Conservation (phyloP, 1,140 invertebrate genomes). For the Paraescarpia echinospica region DNA sequence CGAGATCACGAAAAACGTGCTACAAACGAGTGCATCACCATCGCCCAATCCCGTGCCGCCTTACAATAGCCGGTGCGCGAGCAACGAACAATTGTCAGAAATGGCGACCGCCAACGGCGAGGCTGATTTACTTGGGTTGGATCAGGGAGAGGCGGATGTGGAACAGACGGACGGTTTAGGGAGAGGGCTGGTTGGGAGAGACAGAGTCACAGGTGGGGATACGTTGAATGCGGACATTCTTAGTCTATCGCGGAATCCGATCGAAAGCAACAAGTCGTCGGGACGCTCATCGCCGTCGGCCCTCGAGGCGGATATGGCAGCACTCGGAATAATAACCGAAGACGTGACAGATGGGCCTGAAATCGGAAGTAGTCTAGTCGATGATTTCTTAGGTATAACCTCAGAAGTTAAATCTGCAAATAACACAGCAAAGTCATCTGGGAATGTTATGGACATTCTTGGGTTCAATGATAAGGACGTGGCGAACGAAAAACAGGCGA, state of each 20-base stretch:
- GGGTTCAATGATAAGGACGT: neutral
- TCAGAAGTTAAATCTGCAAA: neutral
- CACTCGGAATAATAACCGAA: neutral
- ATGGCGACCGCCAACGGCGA: slow-evolving; percentile 23
- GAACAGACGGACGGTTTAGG: neutral
- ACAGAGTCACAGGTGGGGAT: neutral
- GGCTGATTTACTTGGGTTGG: slow-evolving; percentile 42
- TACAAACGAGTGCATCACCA: slow-evolving; percentile 28
- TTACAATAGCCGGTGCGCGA: slow-evolving; percentile 28
- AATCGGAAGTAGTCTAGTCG: slow-evolving; percentile 42
- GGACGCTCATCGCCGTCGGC: neutral
- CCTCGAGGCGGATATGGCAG: neutral
- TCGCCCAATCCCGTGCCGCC: slow-evolving; percentile 31
- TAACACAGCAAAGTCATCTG: neutral
- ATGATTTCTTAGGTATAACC: slow-evolving; percentile 38
- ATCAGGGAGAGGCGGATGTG: slow-evolving; percentile 17
- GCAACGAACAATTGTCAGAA: slow-evolving; percentile 18
- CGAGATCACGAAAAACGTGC: slow-evolving; percentile 15
- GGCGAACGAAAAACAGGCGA: neutral
- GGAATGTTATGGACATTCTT: neutral
- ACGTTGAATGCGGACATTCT: slow-evolving; percentile 12
- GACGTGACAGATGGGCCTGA: slow-evolving; percentile 28
- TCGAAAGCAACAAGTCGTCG: slow-evolving; percentile 1
- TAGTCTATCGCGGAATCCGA: neutral
- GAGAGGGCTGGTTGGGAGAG: neutral